Percentiles rank a stretch among this genome's conserved stretches.
Evolutionary conservation across 1,140 invertebrate genomes (phyloP).

Genomic region (Reticulitermes speratus): DNA sequence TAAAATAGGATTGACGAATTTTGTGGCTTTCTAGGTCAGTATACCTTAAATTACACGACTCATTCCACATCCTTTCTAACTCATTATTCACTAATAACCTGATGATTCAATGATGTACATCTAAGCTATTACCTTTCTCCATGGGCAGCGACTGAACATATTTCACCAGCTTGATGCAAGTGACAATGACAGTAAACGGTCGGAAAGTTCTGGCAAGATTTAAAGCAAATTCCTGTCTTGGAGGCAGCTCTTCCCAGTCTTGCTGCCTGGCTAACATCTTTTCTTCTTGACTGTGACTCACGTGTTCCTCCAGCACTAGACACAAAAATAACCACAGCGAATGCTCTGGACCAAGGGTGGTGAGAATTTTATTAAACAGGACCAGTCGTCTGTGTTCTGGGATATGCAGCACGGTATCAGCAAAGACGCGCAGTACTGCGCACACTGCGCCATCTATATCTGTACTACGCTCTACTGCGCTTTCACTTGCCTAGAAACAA

Average conservation of each 20-base stretch:
- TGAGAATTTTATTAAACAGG: conserved; percentile 76
- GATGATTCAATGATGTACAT: too few relatives aligned
- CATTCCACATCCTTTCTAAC: too few relatives aligned
- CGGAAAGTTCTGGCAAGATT: conserved; percentile 65
- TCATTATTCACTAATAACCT: too few relatives aligned
- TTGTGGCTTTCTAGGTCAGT: too few relatives aligned
- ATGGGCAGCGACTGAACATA: conserved; percentile 66
- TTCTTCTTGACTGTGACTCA: conserved; percentile 39
- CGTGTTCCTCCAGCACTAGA: conserved; percentile 67
- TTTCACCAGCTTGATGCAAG: conserved; percentile 63
- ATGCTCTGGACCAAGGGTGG: conserved; percentile 65
- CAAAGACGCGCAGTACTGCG: conserved; percentile 81
- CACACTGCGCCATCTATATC: conserved; percentile 48
- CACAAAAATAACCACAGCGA: conserved; percentile 78
- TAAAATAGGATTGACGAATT: not conserved
- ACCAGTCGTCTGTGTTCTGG: conserved; percentile 81
- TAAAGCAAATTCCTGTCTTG: conserved; percentile 69
- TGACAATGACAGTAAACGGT: conserved; percentile 59
- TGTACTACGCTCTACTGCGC: not conserved
- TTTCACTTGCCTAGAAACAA: conserved; percentile 20
- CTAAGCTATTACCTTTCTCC: conserved; percentile 52
- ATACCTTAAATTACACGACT: too few relatives aligned
- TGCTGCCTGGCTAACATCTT: too few relatives aligned
- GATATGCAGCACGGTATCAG: conserved; percentile 83
- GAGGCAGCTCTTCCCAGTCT: conserved; percentile 36